Evolutionary conservation across 2,113 vertebrate genomes (phyloP), one percentile per base, ranked within the genome.

Genomic region (Stictonetta naevosa): DNA sequence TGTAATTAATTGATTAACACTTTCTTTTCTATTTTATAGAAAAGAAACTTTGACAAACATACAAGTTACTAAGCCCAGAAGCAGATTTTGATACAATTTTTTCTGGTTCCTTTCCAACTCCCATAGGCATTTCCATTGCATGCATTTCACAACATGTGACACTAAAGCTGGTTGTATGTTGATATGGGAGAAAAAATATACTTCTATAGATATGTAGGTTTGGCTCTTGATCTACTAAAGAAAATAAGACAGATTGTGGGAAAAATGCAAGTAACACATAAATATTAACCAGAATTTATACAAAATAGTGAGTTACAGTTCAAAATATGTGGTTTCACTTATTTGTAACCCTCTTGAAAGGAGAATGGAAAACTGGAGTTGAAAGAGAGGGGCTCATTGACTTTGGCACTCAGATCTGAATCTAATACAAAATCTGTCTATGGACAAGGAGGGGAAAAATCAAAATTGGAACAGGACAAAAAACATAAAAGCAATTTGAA

Each of bases 241-340:
- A 55, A 83, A 85, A 64, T 31, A 66, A 63, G 52, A 58, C 15
- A 31, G 10, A 13, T 76, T 79, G n/a, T 34, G 77, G 59, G 31
- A 82, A 50, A 90, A 94, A 90, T 28, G n/a, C 85, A 85, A 88
- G 83, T 72, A 60, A 0, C 6, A 10, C 55, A 17, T 15, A 17
- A 50, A 74, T 73, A 42, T 83, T 71, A 94, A 36, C 42, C 2
- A 66, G 8, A 10, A 80, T 93, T 93, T 79, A 60, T 55, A 68
- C 34, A 71, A 92, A 92, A 94, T 92, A 81, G 92, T 74, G 78
- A 81, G 36, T 14, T 91, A 50, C n/a, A 31, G 18, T 84, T 91
- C 67, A 56, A 88, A 93, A 84, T 42, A 38, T 40, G 58, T 71
- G 66, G 66, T 93, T 31, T 52, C 62, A 76, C 5, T 78, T 92